Percentiles rank a stretch among this genome's conserved stretches.
Evolutionary conservation across 2,888 invertebrate species (phyloP).

Genomic region (Sepioteuthis lessoniana): DNA sequence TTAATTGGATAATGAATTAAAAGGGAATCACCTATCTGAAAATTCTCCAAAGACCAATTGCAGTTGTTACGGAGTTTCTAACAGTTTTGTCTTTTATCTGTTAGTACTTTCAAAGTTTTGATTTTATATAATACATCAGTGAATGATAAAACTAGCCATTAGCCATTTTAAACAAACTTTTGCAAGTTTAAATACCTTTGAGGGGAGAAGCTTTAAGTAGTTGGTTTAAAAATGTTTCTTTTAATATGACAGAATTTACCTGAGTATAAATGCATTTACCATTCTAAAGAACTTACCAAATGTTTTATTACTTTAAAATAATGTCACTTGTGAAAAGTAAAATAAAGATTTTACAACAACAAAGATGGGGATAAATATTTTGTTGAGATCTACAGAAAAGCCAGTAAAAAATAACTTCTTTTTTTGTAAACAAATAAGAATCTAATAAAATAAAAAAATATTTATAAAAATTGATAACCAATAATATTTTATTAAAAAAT

Average conservation of each 20-base stretch:
- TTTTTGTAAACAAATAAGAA: too few relatives aligned
- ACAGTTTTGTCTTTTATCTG: not conserved
- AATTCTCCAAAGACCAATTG: not conserved
- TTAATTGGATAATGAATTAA: constrained; percentile 17
- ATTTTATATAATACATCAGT: not conserved
- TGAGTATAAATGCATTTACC: too few relatives aligned
- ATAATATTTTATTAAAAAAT: too few relatives aligned
- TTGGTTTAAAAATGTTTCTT: too few relatives aligned
- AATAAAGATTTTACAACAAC: not conserved
- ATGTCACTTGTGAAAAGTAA: not conserved
- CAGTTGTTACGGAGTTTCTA: not conserved
- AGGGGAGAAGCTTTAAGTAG: too few relatives aligned
- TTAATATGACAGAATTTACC: too few relatives aligned
- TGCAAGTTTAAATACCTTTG: not conserved
- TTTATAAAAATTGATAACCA: too few relatives aligned
- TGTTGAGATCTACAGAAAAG: too few relatives aligned
- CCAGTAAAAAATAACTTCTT: too few relatives aligned
- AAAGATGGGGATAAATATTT: too few relatives aligned
- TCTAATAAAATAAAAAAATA: too few relatives aligned
- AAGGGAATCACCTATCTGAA: not conserved
- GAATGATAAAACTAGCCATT: not conserved
- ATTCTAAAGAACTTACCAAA: not conserved
- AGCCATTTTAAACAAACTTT: not conserved
- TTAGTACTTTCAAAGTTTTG: not conserved
- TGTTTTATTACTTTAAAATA: not conserved